Percentiles rank a stretch among this genome's conserved stretches.
phyloP scores from a whole-genome alignment of 2,888 invertebrate species.

The Cerceris ruficornis region DNA sequence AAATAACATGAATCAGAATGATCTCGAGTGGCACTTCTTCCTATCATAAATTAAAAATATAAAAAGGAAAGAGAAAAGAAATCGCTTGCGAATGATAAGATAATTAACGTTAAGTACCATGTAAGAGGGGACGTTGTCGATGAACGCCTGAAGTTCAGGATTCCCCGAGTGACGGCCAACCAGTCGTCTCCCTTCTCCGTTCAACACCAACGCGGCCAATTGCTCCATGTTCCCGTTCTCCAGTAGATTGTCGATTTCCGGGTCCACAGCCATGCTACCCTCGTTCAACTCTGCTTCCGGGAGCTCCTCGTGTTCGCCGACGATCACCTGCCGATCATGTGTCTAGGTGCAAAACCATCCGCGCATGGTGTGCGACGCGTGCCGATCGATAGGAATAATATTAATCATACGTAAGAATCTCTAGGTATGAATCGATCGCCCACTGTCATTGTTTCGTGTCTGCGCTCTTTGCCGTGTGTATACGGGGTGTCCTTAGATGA shows the following conservation, averaged over 20 bases:
- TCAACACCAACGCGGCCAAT: slow-evolving; percentile 93
- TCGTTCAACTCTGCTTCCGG: slow-evolving; percentile 73
- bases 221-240: slow-evolving; percentile 93
- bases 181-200: slow-evolving; percentile 92
- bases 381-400: slow-evolving; percentile 69
- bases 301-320: slow-evolving; percentile 72
- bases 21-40: too few relatives aligned
- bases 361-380: slow-evolving; percentile 23
- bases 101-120: slow-evolving; percentile 85
- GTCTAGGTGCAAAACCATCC: slow-evolving; percentile 60
- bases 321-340: slow-evolving; percentile 72
- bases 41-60: too few relatives aligned
- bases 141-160: slow-evolving; percentile 92
- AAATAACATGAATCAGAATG: too few relatives aligned
- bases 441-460: slow-evolving; percentile 18
- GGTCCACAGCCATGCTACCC: slow-evolving; percentile 81
- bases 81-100: background rate
- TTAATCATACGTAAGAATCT: slow-evolving; percentile 70
- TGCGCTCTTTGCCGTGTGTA: slow-evolving; percentile 9
- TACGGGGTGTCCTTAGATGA: background rate
- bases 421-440: slow-evolving; percentile 66
- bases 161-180: slow-evolving; percentile 88
- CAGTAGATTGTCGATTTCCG: slow-evolving; percentile 86
- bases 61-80: too few relatives aligned
- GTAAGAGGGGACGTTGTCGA: slow-evolving; percentile 93